Evolutionary conservation across 2,888 invertebrate genomes (phyloP).

Genomic region (Cenopis cana): DNA sequence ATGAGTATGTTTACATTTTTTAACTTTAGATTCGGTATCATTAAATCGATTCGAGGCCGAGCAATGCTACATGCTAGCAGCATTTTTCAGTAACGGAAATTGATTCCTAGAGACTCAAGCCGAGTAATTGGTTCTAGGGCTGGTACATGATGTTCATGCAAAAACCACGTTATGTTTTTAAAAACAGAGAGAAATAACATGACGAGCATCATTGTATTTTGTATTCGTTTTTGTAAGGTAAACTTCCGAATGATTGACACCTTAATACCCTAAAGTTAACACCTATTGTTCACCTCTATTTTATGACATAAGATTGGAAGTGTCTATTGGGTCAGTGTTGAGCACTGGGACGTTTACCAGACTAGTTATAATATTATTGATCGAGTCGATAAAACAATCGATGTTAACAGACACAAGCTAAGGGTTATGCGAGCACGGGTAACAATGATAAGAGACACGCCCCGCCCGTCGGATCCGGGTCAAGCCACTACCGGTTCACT

Average conservation of each 20-base stretch:
- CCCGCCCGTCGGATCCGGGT: slow-evolving; percentile 37
- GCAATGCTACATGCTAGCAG: no score
- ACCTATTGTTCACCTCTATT: no score
- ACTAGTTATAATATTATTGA: neutral
- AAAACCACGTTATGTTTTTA: neutral
- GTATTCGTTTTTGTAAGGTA: no score
- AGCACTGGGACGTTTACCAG: no score
- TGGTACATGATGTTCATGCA: neutral
- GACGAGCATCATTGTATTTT: neutral
- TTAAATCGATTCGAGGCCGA: neutral
- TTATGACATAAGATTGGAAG: no score
- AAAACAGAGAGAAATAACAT: neutral
- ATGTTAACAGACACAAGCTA: slow-evolving; percentile 12
- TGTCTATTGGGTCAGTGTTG: no score
- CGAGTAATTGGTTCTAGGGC: no score
- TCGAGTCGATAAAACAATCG: neutral
- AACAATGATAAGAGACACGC: slow-evolving; percentile 43
- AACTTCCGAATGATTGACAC: no score
- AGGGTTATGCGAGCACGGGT: slow-evolving; percentile 24
- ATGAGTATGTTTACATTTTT: neutral
- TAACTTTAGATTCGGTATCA: neutral
- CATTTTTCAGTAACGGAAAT: no score
- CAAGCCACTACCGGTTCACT: slow-evolving; percentile 39
- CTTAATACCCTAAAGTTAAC: no score
- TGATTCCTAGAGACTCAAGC: no score